Evolutionary conservation across 2,888 invertebrate genomes (phyloP), one percentile per base, ranked within the genome.

Genomic region (Emesis russula): DNA sequence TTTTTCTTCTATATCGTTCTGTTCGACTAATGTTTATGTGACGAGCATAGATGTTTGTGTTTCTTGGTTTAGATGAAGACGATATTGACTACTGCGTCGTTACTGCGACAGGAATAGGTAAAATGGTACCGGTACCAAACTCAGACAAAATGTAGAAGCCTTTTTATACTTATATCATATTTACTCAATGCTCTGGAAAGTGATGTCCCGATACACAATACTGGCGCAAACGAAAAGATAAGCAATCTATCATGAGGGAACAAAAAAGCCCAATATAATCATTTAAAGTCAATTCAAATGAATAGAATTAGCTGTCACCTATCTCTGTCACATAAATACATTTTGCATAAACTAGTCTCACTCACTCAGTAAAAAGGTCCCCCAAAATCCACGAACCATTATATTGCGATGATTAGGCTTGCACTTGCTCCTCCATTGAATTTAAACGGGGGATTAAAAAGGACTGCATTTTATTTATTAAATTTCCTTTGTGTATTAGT

Each of bases 371-470:
- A 98, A 96, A 98, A 97, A 71, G 83, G 96, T 97, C 98, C 97
- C 96, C 96, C 94, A 87, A 90, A 97, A 96, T 97, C 97, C 96
- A 94, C 96, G 97, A 96, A 96, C 97, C 98, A 98, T 98, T 98
- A 98, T 98, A 98, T 98, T 98, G 98, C 97, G 97, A 98, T 98
- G 98, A 98, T 98, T 98, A 98, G 97, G 96, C 96, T 97, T 94
- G 97, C 98, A 98, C 98, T 98, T 98, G 98, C 98, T 96, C 93
- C 96, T 96, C 97, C 97, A 98, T 98, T 98, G 98, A 98, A 98
- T 98, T 98, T 98, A 98, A 98, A 98, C 98, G 96, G 98, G 97
- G 98, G 98, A 98, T 98, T 98, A 98, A 97, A 97, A 97, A 96
- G 97, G 95, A 96, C 96, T 96, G 97, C 97, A 96, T 97, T 97